phyloP scores from a whole-genome alignment of 37 sponge, comb jelly and placozoan genomes.

The Halisarca cf. caerulea region DNA sequence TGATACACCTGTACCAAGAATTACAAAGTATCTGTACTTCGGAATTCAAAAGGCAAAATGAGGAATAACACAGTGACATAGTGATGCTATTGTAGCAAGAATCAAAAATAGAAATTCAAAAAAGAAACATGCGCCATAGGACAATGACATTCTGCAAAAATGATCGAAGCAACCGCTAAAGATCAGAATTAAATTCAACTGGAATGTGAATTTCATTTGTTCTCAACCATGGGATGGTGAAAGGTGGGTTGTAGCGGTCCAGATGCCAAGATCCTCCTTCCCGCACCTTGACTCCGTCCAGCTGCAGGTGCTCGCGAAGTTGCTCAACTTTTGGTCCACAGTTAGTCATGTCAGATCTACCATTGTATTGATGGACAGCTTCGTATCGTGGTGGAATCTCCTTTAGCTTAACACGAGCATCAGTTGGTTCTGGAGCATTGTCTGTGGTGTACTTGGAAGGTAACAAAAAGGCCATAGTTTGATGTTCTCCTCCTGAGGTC shows the following conservation, averaged over 20 bases:
- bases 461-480: slow-evolving; percentile 1
- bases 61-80: too few relatives aligned
- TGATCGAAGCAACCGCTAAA: background rate
- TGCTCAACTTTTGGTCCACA: background rate
- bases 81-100: too few relatives aligned
- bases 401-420: background rate
- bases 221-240: slow-evolving; percentile 8
- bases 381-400: slow-evolving; percentile 3
- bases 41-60: too few relatives aligned
- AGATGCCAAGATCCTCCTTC: background rate
- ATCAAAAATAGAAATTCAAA: too few relatives aligned
- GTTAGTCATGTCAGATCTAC: background rate
- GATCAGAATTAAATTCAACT: background rate
- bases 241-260: background rate
- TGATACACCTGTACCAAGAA: too few relatives aligned
- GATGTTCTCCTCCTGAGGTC: background rate
- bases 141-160: too few relatives aligned
- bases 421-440: background rate
- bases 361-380: background rate
- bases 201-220: background rate
- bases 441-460: slow-evolving; percentile 5
- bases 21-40: too few relatives aligned
- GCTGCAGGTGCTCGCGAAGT: background rate
- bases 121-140: too few relatives aligned
- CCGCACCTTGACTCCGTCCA: background rate